Conservation (phyloP, 1,140 invertebrate species). For the Drosophila simulans region DNA sequence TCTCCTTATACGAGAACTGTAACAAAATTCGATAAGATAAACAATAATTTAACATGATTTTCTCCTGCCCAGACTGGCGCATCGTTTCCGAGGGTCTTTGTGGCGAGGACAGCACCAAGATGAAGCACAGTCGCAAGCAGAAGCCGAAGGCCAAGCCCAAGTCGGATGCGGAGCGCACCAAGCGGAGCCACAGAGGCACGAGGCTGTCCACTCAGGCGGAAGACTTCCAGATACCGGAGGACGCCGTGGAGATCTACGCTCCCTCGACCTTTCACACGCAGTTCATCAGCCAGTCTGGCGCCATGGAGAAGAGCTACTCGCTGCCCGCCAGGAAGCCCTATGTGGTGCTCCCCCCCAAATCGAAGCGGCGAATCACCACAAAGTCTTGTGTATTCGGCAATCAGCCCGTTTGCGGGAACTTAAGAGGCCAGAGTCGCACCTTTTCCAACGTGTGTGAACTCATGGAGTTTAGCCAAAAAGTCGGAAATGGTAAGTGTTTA, state of each 20-base stretch:
- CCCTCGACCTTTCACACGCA: slow-evolving; percentile 73
- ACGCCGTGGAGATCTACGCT: slow-evolving; percentile 67
- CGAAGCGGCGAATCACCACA: slow-evolving; percentile 8
- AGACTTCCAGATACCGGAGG: slow-evolving; percentile 64
- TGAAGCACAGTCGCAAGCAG: slow-evolving; percentile 66
- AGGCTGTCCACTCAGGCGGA: slow-evolving; percentile 47
- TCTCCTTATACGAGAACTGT: neutral
- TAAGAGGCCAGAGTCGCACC: slow-evolving; percentile 56
- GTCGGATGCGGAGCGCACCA: slow-evolving; percentile 51
- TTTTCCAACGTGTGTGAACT: slow-evolving; percentile 69
- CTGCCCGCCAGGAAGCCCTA: slow-evolving; percentile 60
- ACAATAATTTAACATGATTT: neutral
- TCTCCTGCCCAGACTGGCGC: slow-evolving; percentile 63
- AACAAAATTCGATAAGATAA: neutral
- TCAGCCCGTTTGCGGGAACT: slow-evolving; percentile 65
- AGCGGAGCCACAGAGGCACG: slow-evolving; percentile 42
- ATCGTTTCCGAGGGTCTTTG: slow-evolving; percentile 74
- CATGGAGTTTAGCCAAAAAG: slow-evolving; percentile 59
- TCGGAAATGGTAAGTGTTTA: slow-evolving; percentile 56
- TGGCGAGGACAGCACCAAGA: slow-evolving; percentile 75
- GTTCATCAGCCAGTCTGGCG: slow-evolving; percentile 66
- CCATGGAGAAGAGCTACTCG: slow-evolving; percentile 72
- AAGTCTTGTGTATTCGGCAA: slow-evolving; percentile 70
- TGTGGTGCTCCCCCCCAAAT: slow-evolving; percentile 5
- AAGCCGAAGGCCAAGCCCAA: slow-evolving; percentile 64